Evolutionary conservation across 1,140 invertebrate species (phyloP).

Genomic region (Campoletis sonorensis): DNA sequence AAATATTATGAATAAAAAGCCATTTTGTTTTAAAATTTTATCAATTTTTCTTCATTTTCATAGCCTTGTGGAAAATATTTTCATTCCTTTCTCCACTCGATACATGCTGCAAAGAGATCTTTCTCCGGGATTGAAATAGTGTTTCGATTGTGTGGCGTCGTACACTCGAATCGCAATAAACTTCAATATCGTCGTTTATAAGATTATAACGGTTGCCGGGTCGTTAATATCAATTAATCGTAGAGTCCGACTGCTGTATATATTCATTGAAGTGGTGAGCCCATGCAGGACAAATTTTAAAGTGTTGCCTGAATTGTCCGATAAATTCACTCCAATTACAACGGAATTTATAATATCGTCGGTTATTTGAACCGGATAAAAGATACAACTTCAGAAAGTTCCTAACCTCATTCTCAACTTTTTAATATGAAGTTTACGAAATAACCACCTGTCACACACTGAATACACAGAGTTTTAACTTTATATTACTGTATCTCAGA

Average conservation of each 20-base stretch:
- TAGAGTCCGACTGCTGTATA: not conserved
- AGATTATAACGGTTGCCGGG: not conserved
- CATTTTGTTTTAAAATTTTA: not conserved
- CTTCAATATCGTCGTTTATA: not conserved
- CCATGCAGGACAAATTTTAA: not conserved
- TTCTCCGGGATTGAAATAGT: not conserved
- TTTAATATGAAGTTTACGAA: too few species aligned
- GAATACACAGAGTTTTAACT: too few species aligned
- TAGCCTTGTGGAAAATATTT: too few species aligned
- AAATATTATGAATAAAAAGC: not conserved
- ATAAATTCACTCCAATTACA: not conserved
- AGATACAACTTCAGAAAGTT: too few species aligned
- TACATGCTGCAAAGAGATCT: not conserved
- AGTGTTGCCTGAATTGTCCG: not conserved
- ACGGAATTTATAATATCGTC: not conserved
- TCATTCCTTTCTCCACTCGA: too few species aligned
- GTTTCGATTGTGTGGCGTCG: not conserved
- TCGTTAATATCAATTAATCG: conserved; percentile 22
- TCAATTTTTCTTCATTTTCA: too few species aligned
- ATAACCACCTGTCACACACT: too few species aligned
- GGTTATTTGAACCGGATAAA: too few species aligned
- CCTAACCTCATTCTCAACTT: too few species aligned
- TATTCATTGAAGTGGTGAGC: not conserved
- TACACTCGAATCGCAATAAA: not conserved
- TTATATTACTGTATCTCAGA: too few species aligned